Conservation (phyloP, 2,797 vertebrate species). For the Rhinichthys osculus region DNA sequence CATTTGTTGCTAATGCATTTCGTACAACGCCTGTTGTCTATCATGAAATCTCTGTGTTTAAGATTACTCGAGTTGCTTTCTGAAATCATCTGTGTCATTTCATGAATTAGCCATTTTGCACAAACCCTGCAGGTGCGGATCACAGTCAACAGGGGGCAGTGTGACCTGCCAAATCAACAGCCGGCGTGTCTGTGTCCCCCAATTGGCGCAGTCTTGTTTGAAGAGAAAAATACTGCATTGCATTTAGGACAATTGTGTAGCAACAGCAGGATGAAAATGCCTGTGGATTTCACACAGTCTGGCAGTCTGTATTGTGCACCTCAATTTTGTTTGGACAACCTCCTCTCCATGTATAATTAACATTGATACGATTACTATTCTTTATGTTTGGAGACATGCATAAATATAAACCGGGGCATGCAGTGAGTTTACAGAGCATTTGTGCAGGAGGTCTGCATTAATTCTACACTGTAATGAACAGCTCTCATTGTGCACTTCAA, state of each 20-base stretch:
- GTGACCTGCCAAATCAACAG: slow-evolving; percentile 71
- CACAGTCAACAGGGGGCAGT: slow-evolving; percentile 79
- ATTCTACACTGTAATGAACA: slow-evolving; percentile 75
- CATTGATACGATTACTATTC: slow-evolving; percentile 78
- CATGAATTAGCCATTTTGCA: slow-evolving; percentile 64
- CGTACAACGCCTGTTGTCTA: slow-evolving; percentile 35
- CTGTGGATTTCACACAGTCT: slow-evolving; percentile 70
- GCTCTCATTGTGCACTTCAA: slow-evolving; percentile 69
- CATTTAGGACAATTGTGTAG: slow-evolving; percentile 72
- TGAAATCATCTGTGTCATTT: slow-evolving; percentile 66
- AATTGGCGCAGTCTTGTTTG: slow-evolving; percentile 70
- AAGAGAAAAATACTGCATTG: slow-evolving; percentile 74
- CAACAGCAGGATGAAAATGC: slow-evolving; percentile 64
- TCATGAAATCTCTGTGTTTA: slow-evolving; percentile 62
- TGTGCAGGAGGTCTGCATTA: slow-evolving; percentile 72
- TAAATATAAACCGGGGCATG: slow-evolving; percentile 73
- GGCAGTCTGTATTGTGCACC: slow-evolving; percentile 74
- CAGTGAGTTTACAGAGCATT: slow-evolving; percentile 71
- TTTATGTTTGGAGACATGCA: slow-evolving; percentile 69
- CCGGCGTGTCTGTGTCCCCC: slow-evolving; percentile 64
- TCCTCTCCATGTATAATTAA: slow-evolving; percentile 79
- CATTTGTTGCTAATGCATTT: slow-evolving; percentile 56
- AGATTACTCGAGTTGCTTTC: slow-evolving; percentile 59
- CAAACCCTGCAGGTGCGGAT: slow-evolving; percentile 51
- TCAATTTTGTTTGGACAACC: slow-evolving; percentile 80